These are phyloP conservation scores for Melinopterus prodromus DNA, from an alignment of 2,888 invertebrate genomes.

Conservation along the genomic window DNA sequence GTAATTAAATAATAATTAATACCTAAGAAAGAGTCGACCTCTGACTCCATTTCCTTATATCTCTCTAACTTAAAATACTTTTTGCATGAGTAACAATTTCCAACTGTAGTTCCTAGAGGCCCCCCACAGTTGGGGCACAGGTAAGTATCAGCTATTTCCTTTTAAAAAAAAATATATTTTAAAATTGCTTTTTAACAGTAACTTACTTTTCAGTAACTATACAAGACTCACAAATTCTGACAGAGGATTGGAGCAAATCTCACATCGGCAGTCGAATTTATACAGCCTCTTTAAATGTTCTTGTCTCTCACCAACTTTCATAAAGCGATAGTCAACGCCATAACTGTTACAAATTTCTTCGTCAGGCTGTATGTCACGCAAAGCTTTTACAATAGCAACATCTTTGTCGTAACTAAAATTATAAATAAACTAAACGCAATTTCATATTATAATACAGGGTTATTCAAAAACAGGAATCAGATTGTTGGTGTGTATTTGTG, in stretches of 20 bases:
- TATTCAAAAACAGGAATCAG: too few relatives aligned
- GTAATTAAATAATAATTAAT: background rate
- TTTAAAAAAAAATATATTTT: constrained; percentile 39
- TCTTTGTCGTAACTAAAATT: constrained; percentile 74
- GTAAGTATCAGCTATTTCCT: constrained; percentile 59
- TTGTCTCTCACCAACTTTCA: constrained; percentile 68
- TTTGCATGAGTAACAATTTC: constrained; percentile 47
- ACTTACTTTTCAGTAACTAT: background rate
- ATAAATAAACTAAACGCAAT: background rate
- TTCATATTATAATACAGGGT: too few relatives aligned
- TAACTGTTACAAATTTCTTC: constrained; percentile 88
- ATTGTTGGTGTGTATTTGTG: too few relatives aligned
- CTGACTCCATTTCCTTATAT: constrained; percentile 20
- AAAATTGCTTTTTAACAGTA: background rate
- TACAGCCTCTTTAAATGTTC: constrained; percentile 74
- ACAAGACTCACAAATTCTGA: constrained; percentile 50
- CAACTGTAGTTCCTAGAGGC: constrained; percentile 40
- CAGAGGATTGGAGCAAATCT: constrained; percentile 67
- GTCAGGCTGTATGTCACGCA: constrained; percentile 68
- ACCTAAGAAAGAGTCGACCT: constrained; percentile 23
- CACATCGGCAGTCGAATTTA: constrained; percentile 80
- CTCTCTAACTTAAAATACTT: background rate
- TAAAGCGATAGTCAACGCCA: constrained; percentile 77
- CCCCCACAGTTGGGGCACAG: constrained; percentile 60
- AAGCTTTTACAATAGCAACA: constrained; percentile 74